Evolutionary conservation across 2,113 vertebrate species (phyloP), one percentile per base, ranked within the genome.

Genomic region (Tragelaphus buxtoni): DNA sequence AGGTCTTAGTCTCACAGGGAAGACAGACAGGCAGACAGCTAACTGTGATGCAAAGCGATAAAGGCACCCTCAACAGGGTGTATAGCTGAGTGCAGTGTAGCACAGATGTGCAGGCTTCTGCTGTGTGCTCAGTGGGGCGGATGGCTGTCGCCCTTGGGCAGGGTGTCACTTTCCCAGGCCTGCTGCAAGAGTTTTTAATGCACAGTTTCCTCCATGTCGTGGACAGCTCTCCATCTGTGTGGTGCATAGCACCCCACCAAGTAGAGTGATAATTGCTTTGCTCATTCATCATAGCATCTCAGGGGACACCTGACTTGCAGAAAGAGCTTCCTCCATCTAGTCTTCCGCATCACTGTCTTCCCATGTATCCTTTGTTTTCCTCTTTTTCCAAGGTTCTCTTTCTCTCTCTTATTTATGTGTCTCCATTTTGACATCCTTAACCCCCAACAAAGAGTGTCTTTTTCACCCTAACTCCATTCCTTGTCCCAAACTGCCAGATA

Each of bases 141-240:
- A 81, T 69, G 61, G 53, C 79, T 88, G 61, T 53, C 51, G 45
- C 74, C 32, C 69, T 45, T 47, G 76, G 77, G 65, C 5, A 14
- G 32, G 13, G 30, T 77, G 89, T 89, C 53, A 7, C 84, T 79
- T 56, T 91, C 69, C 9, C 35, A 26, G 45, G 60, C 42, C 53
- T 47, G 74, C 92, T 87, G 65, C 84, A 13, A 24, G 85, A 39
- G 4, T 82, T 90, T 74, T 55, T 58, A 79, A 80, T 2, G 39
- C 61, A 63, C 6, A 20, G 22, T 74, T 81, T 81, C 60, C 16
- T 32, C 35, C 0, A 17, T 32, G 26, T 92, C 39, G 2, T 4
- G 60, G 84, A 72, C 74, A 95, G 24, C 10, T 93, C 58, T 80
- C 91, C 69, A 84, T 90, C 90, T 96, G 80, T 51, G 61, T n/a